Evolutionary conservation across 1,140 invertebrate genomes (phyloP), one percentile per base, ranked within the genome.

Genomic region (Araneus ventricosus): DNA sequence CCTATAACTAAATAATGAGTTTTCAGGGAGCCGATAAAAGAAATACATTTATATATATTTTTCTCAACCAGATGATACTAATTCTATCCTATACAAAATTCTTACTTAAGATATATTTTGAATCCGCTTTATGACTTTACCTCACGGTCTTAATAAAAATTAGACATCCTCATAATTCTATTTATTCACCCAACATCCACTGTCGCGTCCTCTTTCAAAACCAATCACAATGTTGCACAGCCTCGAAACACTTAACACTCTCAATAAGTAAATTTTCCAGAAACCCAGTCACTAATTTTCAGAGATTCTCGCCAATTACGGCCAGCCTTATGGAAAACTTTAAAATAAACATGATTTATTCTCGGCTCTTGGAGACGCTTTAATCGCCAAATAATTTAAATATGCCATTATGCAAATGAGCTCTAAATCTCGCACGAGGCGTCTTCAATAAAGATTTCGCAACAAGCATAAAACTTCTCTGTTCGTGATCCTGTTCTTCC

Each of bases 311-410:
- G n/a, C 24, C 61, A 27, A 63, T 63, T 63, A 63, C 27, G 61
- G 24, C 10, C 27, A 67, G 63, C 70, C 70, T 27, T 37, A 75
- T 34, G 70, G 70, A 75, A 27, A 75, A 75, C 20, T 75, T 34
- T 37, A 37, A 75, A 75, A 75, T 75, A 75, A 75, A 75, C 70
- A 34, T 34, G 70, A 75, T 75, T 75, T 75, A 75, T 75, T 75
- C 37, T 75, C 70, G 30, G 4, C 4, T 20, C 30, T 20, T 20
- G 6, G 17, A 34, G 30, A 75, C 17, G 27, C 27, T 34, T 75
- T 75, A 75, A 75, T 75, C 34, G 70, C 4, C 17, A 75, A 75
- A 75, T 75, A 37, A 75, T 75, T 75, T 75, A 75, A 75, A 22
- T 17, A 75, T 75, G 34, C 70, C 70, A 75, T 75, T 75, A 75